These are phyloP conservation scores for Siderastrea radians DNA, from an alignment of 92 coral and sea anemone species.

Conservation along the genomic window DNA sequence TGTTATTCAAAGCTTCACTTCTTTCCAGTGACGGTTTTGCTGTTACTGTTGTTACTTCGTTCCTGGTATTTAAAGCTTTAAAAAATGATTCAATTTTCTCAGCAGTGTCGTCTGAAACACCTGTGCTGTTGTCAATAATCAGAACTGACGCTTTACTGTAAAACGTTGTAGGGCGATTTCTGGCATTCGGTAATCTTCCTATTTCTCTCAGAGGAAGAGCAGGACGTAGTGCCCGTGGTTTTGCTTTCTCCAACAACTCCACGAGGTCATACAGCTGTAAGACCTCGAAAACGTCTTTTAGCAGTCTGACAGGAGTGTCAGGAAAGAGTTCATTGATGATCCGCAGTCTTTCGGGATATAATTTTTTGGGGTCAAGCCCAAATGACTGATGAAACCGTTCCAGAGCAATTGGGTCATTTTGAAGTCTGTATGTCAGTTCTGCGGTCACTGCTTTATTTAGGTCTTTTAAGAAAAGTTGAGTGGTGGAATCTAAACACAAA, in stretches of 20 bases:
- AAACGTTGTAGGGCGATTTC: not conserved
- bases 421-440: not conserved
- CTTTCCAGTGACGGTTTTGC: not conserved
- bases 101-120: not conserved
- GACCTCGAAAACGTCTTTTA: conserved; percentile 2
- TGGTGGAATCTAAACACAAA: not conserved
- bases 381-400: not conserved
- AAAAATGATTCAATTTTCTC: not conserved
- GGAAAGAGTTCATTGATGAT: not conserved
- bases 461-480: not conserved
- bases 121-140: not conserved
- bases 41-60: not conserved
- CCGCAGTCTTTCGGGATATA: not conserved
- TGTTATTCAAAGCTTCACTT: not conserved
- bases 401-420: not conserved
- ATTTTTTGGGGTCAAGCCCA: not conserved
- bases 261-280: not conserved
- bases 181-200: not conserved
- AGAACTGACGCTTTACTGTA: not conserved
- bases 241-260: too few relatives aligned
- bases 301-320: not conserved
- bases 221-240: not conserved
- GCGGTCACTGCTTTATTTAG: not conserved
- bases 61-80: not conserved
- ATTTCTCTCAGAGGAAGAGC: not conserved